Percentiles rank a stretch among this genome's conserved stretches.
These are phyloP conservation scores for Oxyruncus cristatus DNA, from an alignment of 2,113 vertebrate species.

Conservation along the genomic window DNA sequence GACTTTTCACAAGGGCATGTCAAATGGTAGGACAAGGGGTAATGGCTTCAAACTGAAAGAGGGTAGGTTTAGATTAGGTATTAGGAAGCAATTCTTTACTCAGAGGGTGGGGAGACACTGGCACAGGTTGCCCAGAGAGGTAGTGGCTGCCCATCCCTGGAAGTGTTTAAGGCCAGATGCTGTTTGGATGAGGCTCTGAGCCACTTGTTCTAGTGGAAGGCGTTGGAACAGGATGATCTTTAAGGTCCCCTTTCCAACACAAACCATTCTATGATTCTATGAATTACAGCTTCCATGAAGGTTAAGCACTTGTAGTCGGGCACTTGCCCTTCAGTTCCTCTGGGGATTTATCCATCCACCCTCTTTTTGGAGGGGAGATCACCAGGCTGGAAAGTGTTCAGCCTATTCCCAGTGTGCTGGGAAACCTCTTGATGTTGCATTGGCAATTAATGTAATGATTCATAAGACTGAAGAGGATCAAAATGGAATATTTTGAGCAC, in stretches of 20 bases:
- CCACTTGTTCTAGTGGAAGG: too few relatives aligned
- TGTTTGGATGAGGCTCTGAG: background rate
- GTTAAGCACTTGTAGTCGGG: background rate
- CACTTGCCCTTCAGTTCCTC: background rate
- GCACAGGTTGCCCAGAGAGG: background rate
- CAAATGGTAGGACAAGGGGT: background rate
- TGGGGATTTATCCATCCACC: background rate
- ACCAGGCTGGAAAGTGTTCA: background rate
- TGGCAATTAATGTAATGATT: background rate
- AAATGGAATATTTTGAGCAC: fast-evolving
- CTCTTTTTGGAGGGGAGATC: background rate
- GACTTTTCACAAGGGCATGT: background rate
- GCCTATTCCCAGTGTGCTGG: background rate
- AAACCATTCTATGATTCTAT: background rate
- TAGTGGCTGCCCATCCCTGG: background rate
- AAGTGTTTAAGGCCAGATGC: background rate
- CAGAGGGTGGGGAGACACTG: background rate
- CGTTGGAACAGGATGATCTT: background rate
- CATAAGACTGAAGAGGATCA: background rate
- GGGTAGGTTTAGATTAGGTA: background rate
- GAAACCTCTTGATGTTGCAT: background rate
- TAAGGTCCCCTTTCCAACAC: background rate
- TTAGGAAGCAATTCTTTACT: background rate
- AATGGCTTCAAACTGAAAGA: background rate
- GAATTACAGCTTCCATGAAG: background rate